Evolutionary conservation across 2,888 invertebrate genomes (phyloP).

Genomic region (Drepanosiphum platanoidis): DNA sequence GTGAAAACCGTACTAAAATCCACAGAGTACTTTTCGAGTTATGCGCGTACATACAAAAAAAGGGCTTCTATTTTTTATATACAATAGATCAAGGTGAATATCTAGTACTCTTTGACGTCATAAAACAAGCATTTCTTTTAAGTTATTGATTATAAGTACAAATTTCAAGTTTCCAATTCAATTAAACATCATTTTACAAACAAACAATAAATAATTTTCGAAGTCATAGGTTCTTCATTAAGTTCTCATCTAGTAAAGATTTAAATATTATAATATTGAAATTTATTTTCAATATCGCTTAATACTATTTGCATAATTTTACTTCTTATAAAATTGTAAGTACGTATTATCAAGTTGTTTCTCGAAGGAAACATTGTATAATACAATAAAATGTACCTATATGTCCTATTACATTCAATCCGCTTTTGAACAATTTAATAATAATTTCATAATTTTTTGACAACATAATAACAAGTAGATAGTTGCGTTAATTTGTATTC

Average conservation of each 20-base stretch:
- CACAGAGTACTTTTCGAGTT: no score
- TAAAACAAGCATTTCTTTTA: not conserved
- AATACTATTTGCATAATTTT: not conserved
- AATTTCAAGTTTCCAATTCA: not conserved
- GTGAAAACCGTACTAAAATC: no score
- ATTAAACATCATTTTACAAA: not conserved
- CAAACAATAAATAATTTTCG: not conserved
- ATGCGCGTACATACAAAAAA: no score
- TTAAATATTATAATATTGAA: no score
- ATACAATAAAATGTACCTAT: not conserved
- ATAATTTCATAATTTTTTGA: not conserved
- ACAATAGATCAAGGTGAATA: not conserved
- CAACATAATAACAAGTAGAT: not conserved
- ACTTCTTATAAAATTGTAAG: not conserved
- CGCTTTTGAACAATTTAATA: not conserved
- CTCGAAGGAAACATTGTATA: not conserved
- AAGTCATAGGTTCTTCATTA: no score
- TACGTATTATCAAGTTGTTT: not conserved
- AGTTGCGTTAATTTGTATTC: not conserved
- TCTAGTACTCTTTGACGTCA: not conserved
- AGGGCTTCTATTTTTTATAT: no score
- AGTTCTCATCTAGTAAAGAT: no score
- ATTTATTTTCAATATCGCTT: not conserved
- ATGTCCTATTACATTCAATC: not conserved
- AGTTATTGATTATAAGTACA: not conserved